Evolutionary conservation across 2,888 invertebrate species (phyloP), one percentile per base, ranked within the genome.

Genomic region (Drosophila imparisetae): DNA sequence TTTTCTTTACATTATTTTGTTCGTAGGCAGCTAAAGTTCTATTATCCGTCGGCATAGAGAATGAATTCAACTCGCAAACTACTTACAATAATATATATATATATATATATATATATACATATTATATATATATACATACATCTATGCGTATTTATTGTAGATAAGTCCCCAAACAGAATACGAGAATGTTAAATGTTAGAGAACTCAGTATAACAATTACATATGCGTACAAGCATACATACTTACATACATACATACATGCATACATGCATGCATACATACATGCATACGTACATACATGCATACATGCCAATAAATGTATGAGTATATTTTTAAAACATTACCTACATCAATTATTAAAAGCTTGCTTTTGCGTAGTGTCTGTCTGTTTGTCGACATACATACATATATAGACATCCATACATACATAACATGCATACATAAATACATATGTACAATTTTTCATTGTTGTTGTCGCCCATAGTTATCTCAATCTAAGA

Each of bases 321-420:
- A 42, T 72, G 61, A 48, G 30, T 65, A 53, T 70, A 73, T 71
- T 63, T 53, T 67, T 54, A 38, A 66, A 71, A 49, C 38, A 57
- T 61, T 63, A 60, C 60, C 52, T 62, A 72, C 53, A 60, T 73
- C 40, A 63, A 65, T 71, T 59, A 75, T 55, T 49, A 38, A 45
- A 78, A 63, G 79, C 77, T 69, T 75, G 70, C 75, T 74, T 45
- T 45, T 78, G 79, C 74, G 74, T 77, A 77, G 78, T 74, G 50
- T 63, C 34, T 70, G 54, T 63, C 61, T 66, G 55, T 66, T 62
- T 58, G 64, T 71, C 61, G 4, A 27, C 27, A 50, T 30, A 60
- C 13, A 69, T 15, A 63, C 1, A 55, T 24, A 70, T 40, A 36
- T 48, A 57, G 55, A 50, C 36, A 60, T 55, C 50, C 55, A 38